These are phyloP conservation scores for Callaeas wilsoni DNA, from an alignment of 2,113 vertebrate species.

Conservation along the genomic window DNA sequence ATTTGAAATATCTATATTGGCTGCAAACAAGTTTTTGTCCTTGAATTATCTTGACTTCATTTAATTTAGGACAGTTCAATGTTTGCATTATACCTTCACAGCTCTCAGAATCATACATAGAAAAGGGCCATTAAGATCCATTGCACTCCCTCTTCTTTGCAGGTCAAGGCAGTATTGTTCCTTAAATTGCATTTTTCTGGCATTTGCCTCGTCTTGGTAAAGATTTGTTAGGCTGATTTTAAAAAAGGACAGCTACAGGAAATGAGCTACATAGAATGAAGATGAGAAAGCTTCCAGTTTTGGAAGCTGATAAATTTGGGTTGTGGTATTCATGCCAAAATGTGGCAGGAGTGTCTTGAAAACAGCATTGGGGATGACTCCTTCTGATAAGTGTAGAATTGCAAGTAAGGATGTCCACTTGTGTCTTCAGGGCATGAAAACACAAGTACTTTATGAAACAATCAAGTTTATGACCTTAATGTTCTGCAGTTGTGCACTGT, in stretches of 20 bases:
- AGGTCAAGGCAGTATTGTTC: neutral
- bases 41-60: conserved; percentile 12
- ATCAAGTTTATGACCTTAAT: neutral
- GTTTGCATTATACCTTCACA: neutral
- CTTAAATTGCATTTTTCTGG: neutral
- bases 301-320: neutral
- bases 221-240: neutral
- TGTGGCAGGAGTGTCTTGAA: neutral
- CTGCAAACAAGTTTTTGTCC: conserved; percentile 14
- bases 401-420: neutral
- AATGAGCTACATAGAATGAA: neutral
- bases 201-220: neutral
- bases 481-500: neutral
- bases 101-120: neutral
- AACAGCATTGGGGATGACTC: neutral
- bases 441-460: neutral
- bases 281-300: neutral
- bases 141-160: neutral
- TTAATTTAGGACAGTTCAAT: neutral
- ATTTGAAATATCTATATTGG: neutral
- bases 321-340: neutral
- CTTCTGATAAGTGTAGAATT: neutral
- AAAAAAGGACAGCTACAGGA: neutral
- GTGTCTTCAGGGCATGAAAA: neutral
- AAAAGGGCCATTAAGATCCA: neutral